Base-by-base conservation (phyloP, 2,888 invertebrate genomes). In the Nymphalis c-album region DNA sequence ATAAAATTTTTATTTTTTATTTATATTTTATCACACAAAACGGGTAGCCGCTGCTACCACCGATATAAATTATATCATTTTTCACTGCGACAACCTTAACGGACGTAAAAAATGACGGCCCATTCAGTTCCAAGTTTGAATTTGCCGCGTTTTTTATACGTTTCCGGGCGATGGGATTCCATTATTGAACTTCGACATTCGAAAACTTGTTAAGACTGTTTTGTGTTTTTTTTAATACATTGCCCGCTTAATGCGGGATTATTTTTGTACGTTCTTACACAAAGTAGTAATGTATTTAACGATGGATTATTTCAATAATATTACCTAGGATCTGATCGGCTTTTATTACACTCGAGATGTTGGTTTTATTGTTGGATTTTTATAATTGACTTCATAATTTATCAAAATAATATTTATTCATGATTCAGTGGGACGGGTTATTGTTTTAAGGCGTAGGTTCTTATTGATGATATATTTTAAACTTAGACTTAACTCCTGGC, bases 1-100 rank as follows among this genome's bases (percentile, higher is more conserved):
- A 83, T 85, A 85, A 84, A 83, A 85, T 83, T 85, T 26, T 86
- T 82, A 83, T 87, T 84, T 85, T 87, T 91, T 90, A 87, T 89
- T 90, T 91, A 84, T 90, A 89, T 89, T 90, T 90, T 89, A 86
- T 88, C 87, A 81, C 87, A 90, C 90, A 92, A 92, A 92, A 92
- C 91, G 91, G 82, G 92, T 91, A 92, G 92, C 92, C 87, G 90
- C 81, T 78, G 82, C 90, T 88, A 87, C 89, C 87, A 85, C 83
- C 84, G 87, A 91, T 91, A 92, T 91, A 92, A 92, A 92, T 92
- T 92, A 92, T 92, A 91, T 88, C 91, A 92, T 91, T 91, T 91
- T 90, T 91, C 92, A 91, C 84, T 85, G 87, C 86, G 91, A 91
- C 91, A 90, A 85, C 89, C 87, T 88, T 87, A 89, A 89, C 90